Conservation (phyloP, 2,888 invertebrate species). For the Euplagia quadripunctaria region DNA sequence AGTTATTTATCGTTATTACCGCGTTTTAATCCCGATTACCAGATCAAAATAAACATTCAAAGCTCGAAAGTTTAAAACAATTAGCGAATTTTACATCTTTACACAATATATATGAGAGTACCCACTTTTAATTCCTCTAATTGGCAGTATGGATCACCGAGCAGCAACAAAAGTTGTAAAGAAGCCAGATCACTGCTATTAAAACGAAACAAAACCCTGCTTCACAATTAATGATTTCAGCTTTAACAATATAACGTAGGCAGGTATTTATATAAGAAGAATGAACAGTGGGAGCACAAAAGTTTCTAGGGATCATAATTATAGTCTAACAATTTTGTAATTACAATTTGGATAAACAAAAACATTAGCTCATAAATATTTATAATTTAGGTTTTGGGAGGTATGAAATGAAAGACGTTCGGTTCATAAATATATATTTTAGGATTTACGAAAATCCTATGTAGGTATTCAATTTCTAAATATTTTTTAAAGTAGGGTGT, state of each 20-base stretch:
- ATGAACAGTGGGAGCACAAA: background rate
- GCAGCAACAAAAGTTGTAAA: slow-evolving; percentile 10
- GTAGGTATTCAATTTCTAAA: too few relatives aligned
- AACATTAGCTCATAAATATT: too few relatives aligned
- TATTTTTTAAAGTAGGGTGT: too few relatives aligned
- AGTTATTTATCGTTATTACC: too few relatives aligned
- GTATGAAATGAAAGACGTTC: too few relatives aligned
- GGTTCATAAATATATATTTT: too few relatives aligned
- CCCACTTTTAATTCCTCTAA: slow-evolving; percentile 12
- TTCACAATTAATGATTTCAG: slow-evolving; percentile 5
- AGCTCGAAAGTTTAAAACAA: background rate
- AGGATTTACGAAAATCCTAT: too few relatives aligned
- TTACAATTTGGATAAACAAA: too few relatives aligned
- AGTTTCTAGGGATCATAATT: background rate
- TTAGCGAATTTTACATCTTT: background rate
- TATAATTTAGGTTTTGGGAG: too few relatives aligned
- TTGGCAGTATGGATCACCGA: slow-evolving; percentile 1
- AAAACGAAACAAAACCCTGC: slow-evolving; percentile 8
- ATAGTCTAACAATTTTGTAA: background rate
- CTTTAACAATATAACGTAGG: background rate
- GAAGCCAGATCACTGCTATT: slow-evolving; percentile 11
- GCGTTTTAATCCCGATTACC: too few relatives aligned
- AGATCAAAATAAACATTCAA: background rate
- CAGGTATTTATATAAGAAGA: background rate
- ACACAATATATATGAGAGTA: background rate